phyloP scores from a whole-genome alignment of 1,140 invertebrate genomes.

The Drosophila nasuta region DNA sequence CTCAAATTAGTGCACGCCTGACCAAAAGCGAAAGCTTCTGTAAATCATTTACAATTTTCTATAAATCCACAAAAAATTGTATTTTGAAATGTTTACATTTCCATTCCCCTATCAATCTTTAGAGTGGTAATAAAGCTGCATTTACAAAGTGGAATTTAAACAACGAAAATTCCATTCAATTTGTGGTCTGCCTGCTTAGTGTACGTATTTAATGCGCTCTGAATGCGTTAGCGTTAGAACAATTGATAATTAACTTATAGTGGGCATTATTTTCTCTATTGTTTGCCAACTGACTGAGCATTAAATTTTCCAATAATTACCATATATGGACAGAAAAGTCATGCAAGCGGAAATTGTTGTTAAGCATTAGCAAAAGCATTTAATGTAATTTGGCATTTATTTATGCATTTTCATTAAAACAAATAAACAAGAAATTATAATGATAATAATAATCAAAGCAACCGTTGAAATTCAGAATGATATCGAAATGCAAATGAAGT shows the following conservation, averaged over 20 bases:
- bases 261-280: constrained; percentile 46
- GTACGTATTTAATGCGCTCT: constrained; percentile 14
- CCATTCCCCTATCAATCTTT: background rate
- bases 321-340: constrained; percentile 37
- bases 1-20: constrained; percentile 17
- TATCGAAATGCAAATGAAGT: constrained; percentile 60
- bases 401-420: constrained; percentile 76
- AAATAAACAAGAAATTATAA: constrained; percentile 71
- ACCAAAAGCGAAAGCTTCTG: background rate
- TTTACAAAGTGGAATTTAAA: background rate
- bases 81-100: background rate
- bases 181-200: background rate
- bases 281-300: constrained; percentile 49
- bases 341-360: constrained; percentile 65
- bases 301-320: constrained; percentile 23
- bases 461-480: constrained; percentile 54
- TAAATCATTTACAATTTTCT: constrained; percentile 12
- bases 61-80: background rate
- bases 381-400: constrained; percentile 81
- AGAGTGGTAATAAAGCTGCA: background rate
- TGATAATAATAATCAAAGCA: constrained; percentile 57
- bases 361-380: constrained; percentile 62
- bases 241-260: constrained; percentile 73
- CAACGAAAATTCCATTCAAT: background rate
- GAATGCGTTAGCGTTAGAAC: constrained; percentile 31